Evolutionary conservation across 2,797 vertebrate species (phyloP).

Genomic region (Sebastes minor): DNA sequence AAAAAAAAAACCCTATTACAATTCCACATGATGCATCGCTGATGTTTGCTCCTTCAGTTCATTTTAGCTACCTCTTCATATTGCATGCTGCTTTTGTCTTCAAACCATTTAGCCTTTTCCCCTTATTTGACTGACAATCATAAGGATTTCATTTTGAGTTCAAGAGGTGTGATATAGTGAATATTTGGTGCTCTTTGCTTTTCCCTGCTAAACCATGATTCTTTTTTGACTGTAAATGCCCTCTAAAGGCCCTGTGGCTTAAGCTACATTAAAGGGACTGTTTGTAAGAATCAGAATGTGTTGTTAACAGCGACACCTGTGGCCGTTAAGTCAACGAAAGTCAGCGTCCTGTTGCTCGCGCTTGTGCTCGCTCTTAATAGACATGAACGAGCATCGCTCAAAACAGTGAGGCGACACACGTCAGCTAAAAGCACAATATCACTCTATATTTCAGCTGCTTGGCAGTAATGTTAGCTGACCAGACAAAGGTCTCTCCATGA

Average conservation of each 20-base stretch:
- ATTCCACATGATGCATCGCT: constrained; percentile 29
- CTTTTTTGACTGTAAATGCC: neutral
- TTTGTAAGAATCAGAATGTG: too few species aligned
- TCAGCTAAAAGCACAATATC: too few species aligned
- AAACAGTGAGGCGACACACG: too few species aligned
- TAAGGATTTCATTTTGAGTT: neutral
- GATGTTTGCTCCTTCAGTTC: neutral
- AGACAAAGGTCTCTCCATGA: too few species aligned
- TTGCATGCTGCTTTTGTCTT: neutral
- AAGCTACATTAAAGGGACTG: neutral
- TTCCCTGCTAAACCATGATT: neutral
- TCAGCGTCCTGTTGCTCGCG: too few species aligned
- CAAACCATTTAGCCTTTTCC: neutral
- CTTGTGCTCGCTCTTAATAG: too few species aligned
- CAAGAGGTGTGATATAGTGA: neutral
- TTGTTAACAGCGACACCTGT: too few species aligned
- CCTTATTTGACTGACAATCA: neutral
- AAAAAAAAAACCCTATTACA: constrained; percentile 21
- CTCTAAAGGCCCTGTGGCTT: neutral
- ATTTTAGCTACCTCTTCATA: neutral
- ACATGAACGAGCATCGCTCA: too few species aligned
- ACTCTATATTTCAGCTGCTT: too few species aligned
- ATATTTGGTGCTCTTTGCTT: neutral
- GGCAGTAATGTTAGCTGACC: too few species aligned
- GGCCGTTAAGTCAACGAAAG: too few species aligned